Base-by-base conservation (phyloP, 2,797 vertebrate genomes). In the Neosilurus hyrtlii region DNA sequence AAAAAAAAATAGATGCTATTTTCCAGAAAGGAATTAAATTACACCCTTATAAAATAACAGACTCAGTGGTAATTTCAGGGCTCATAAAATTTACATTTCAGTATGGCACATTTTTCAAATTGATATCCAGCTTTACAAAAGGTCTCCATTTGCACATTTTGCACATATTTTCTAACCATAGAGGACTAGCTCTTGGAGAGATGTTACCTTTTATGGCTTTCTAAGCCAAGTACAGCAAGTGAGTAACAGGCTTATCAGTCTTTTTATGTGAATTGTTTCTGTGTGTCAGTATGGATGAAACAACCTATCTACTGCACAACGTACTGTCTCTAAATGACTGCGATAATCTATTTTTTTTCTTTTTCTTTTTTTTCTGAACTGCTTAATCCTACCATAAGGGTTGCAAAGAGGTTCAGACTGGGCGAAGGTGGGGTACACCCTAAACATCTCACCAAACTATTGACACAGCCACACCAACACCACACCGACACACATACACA, bases 101-200 rank as follows among this genome's bases (percentile, higher is more conserved):
- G 92, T 89, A 88, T 92, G 12, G 76, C 92, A 91, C 91, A 93
- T 92, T 92, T 92, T 43, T 92, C 92, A 94, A 93, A 93, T 90
- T 89, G 90, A 90, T 83, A 72, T 49, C n/a, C 82, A 65, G 72
- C 76, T 74, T 80, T 80, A 35, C 56, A n/a, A 75, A 78, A 61
- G 61, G 57, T 49, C 81, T 91, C 87, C 89, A 84, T 91, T 91
- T 92, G 90, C 89, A 85, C 89, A 90, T 87, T 89, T 90, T n/a
- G 22, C 22, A 8, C 61, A 14, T 56, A 88, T 88, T 92, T 83
- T 86, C 90, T 86, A 84, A 88, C 86, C 88, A 88, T 65, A 26
- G 82, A 88, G 88, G 90, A 89, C 57, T 74, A 65, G 11, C 59
- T 91, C 88, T 89, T 78, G 65, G 9, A 87, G 87, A 87, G 87